These are phyloP conservation scores for Physella acuta DNA, from an alignment of 1,140 invertebrate genomes.

Conservation along the genomic window DNA sequence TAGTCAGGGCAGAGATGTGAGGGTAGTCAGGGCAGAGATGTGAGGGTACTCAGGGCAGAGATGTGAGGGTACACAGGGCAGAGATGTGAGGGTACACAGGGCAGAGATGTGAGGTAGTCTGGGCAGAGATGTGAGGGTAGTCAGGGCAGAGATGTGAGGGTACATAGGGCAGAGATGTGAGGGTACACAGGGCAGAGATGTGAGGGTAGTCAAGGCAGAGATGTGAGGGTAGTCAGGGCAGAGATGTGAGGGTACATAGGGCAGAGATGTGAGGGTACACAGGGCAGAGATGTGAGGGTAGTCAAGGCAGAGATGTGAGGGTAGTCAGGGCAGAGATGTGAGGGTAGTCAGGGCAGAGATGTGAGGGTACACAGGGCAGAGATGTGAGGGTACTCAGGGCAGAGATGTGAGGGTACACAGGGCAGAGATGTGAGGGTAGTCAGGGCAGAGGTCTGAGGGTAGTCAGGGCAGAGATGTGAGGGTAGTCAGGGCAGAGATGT, in stretches of 20 bases:
- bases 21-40: background rate
- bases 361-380: background rate
- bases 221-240: background rate
- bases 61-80: slow-evolving; percentile 1
- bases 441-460: background rate
- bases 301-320: background rate
- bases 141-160: background rate
- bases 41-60: background rate
- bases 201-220: background rate
- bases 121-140: no score
- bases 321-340: background rate
- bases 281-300: background rate
- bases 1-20: background rate
- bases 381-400: background rate
- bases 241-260: background rate
- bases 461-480: background rate
- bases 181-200: background rate
- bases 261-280: background rate
- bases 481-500: background rate
- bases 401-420: background rate
- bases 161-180: background rate
- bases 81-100: background rate
- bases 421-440: background rate
- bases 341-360: background rate
- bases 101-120: no score